Base-by-base conservation (phyloP, 1,140 invertebrate genomes). In the Drosophila aff. region DNA sequence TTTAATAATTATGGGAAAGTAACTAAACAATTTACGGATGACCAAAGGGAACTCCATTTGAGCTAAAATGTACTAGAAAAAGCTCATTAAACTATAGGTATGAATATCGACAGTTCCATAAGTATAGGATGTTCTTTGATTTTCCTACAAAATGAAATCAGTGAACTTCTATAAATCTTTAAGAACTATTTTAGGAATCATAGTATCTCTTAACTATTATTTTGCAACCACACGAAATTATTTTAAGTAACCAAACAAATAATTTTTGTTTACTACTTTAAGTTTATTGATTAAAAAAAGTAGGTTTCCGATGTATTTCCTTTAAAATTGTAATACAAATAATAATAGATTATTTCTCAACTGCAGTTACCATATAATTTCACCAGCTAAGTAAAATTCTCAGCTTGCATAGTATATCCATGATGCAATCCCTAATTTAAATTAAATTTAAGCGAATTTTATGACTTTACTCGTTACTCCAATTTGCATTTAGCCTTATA, bases 401-500 rank as follows among this genome's bases (percentile, higher is more conserved):
- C 33, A 38, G 11, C 55, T 21, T 44, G 10, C 28, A n/a, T 21
- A 40, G 23, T 60, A 38, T 38, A 58, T 73, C 40, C 60, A 77
- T 89, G 64, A 77, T 81, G 80, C 66, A 83, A 74, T 75, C 28
- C 50, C 49, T 38, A 64, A 67, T 67, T 64, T 68, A 36, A 60
- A 55, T 69, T 67, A 84, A 77, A 61, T 87, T 73, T 68, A 46
- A 57, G 40, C 67, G 41, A 55, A 46, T 65, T 67, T 64, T 67
- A 61, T 46, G 52, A 71, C 40, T 33, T 38, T 58, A 62, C 47
- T 79, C 31, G 47, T 36, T 73, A 64, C 63, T 69, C 63, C 68
- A 80, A 89, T 87, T 87, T 87, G 81, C 84, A 89, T 87, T 87
- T 87, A 72, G 65, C 80, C 69, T 77, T 80, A 83, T 82, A 76